Conservation (phyloP, 2,888 invertebrate species). For the Nipponacmea schrenckii region DNA sequence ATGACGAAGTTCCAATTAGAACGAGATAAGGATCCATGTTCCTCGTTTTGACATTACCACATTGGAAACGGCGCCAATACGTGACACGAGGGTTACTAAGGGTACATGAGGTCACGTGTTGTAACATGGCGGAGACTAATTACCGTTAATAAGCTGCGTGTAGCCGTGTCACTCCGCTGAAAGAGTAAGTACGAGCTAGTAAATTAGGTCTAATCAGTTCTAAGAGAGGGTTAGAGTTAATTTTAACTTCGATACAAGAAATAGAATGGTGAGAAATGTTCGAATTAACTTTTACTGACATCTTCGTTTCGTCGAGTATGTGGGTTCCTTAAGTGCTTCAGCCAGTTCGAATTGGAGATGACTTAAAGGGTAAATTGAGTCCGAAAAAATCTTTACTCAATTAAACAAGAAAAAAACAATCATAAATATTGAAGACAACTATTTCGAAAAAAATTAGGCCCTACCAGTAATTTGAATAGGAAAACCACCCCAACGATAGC, state of each 20-base stretch:
- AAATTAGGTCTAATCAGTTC: too few relatives aligned
- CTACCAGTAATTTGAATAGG: too few relatives aligned
- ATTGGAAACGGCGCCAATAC: background rate
- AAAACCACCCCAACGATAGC: too few relatives aligned
- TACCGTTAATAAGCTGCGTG: constrained; percentile 5
- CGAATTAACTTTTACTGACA: too few relatives aligned
- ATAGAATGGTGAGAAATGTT: background rate
- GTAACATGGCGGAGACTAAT: constrained; percentile 7
- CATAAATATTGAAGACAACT: too few relatives aligned
- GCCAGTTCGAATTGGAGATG: too few relatives aligned
- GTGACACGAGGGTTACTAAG: background rate
- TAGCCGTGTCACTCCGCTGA: constrained; percentile 2
- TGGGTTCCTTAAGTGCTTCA: too few relatives aligned
- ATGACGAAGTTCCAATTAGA: background rate
- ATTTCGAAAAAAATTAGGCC: too few relatives aligned
- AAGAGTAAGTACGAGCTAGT: background rate
- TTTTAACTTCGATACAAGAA: background rate
- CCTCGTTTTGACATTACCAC: background rate
- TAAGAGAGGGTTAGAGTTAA: background rate
- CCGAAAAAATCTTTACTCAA: too few relatives aligned
- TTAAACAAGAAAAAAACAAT: too few relatives aligned
- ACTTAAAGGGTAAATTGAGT: too few relatives aligned
- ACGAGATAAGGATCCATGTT: background rate
- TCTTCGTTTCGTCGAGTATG: too few relatives aligned
- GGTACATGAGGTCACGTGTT: constrained; percentile 7